Evolutionary conservation across 92 coral and sea anemone species (phyloP).

Genomic region (Palythoa caribaeorum): DNA sequence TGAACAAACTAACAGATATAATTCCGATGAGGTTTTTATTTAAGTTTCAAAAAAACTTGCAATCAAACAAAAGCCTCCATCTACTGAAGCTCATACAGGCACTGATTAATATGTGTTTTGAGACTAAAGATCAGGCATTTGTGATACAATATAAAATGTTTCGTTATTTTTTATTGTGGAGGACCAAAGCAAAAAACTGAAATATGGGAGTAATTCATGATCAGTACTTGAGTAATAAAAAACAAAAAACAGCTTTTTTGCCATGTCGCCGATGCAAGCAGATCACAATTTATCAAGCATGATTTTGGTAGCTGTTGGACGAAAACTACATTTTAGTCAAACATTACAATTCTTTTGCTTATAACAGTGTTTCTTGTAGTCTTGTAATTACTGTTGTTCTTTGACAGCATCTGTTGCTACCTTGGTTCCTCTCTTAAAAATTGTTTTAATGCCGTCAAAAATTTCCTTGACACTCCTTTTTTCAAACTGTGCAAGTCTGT

Average conservation of each 20-base stretch:
- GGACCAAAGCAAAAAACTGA: constrained; percentile 10
- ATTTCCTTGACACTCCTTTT: background rate
- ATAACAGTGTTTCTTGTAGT: background rate
- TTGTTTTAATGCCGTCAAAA: background rate
- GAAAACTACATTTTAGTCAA: background rate
- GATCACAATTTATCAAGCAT: background rate
- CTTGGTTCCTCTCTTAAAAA: background rate
- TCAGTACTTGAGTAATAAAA: background rate
- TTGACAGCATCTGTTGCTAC: background rate
- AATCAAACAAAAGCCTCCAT: constrained; percentile 12
- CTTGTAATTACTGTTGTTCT: background rate
- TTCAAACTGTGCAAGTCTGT: constrained; percentile 2
- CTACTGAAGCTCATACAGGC: constrained; percentile 13
- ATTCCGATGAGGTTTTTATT: background rate
- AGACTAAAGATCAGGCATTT: background rate
- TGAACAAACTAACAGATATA: background rate
- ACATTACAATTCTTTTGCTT: background rate
- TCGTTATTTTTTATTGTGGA: constrained; percentile 9
- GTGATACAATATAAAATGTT: background rate
- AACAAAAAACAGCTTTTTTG: too few species aligned
- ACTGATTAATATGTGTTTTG: constrained; percentile 17
- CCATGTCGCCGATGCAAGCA: background rate
- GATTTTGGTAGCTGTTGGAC: constrained; percentile 3
- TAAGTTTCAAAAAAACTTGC: constrained; percentile 13
- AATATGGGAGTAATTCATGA: constrained; percentile 5